phyloP scores from a whole-genome alignment of 64 coral and sea anemone species.

The Orbicella faveolata region DNA sequence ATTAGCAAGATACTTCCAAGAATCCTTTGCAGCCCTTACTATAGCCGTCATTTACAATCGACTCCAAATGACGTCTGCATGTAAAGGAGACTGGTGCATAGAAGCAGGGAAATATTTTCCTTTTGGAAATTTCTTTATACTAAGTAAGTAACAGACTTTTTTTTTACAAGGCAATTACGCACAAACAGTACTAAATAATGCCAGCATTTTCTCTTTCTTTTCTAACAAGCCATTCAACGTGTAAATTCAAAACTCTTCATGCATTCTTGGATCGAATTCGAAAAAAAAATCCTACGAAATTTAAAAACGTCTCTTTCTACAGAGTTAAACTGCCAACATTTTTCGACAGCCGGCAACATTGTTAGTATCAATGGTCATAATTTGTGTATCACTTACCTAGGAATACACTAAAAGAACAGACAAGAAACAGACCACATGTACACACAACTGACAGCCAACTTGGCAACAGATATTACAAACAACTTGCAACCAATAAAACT shows the following conservation, averaged over 20 bases:
- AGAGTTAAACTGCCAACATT: not conserved
- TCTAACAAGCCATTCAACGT: slow-evolving; percentile 20
- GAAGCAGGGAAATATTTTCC: not conserved
- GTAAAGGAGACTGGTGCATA: too few relatives aligned
- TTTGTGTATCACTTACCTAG: not conserved
- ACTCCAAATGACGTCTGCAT: not conserved
- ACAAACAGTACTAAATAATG: slow-evolving; percentile 7
- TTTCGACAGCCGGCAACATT: not conserved
- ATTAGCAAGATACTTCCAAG: not conserved
- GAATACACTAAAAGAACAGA: slow-evolving; percentile 1
- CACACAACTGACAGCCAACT: not conserved
- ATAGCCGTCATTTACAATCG: not conserved
- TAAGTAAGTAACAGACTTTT: not conserved
- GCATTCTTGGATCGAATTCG: not conserved
- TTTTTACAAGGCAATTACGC: not conserved
- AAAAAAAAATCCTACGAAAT: not conserved
- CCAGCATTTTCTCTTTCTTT: not conserved
- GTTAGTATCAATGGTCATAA: not conserved
- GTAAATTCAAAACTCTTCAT: not conserved
- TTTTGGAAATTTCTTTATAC: not conserved
- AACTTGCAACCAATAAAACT: not conserved
- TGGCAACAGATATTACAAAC: not conserved
- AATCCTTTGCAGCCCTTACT: not conserved
- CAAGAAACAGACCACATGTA: not conserved
- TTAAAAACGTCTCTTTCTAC: not conserved